phyloP scores from a whole-genome alignment of 1,140 invertebrate genomes.

The Brachionus koreanus region DNA sequence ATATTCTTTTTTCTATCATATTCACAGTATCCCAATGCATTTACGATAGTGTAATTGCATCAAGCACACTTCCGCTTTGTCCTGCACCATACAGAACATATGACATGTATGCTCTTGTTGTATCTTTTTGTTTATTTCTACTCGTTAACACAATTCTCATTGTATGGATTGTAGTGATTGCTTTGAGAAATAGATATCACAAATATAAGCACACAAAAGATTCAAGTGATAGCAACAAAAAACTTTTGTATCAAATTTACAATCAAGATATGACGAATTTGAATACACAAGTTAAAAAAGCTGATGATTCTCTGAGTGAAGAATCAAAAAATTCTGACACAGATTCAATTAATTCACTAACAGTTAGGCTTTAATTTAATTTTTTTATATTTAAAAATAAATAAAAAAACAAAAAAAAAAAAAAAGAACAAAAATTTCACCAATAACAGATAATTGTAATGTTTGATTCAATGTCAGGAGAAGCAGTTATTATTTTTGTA shows the following conservation, averaged over 20 bases:
- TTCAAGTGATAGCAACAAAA: background rate
- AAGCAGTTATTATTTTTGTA: constrained; percentile 54
- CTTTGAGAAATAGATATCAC: background rate
- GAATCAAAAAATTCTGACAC: background rate
- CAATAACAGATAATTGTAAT: constrained; percentile 20
- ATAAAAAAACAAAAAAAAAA: background rate
- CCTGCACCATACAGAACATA: background rate
- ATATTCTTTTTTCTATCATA: constrained; percentile 7
- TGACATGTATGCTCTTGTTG: background rate
- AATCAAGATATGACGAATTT: background rate
- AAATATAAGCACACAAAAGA: constrained; percentile 1
- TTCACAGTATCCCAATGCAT: background rate
- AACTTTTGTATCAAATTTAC: background rate
- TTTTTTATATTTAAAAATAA: background rate
- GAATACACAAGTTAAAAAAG: background rate
- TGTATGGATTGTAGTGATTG: background rate
- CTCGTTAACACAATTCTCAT: background rate
- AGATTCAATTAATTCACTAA: background rate
- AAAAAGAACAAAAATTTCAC: background rate
- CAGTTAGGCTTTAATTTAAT: background rate
- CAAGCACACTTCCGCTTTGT: background rate
- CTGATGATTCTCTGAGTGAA: background rate
- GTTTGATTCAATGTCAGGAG: constrained; percentile 48
- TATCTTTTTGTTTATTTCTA: background rate
- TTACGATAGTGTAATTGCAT: constrained; percentile 15